Evolutionary conservation across 2,113 vertebrate genomes (phyloP), one percentile per base, ranked within the genome.

Genomic region (Centropus bengalensis): DNA sequence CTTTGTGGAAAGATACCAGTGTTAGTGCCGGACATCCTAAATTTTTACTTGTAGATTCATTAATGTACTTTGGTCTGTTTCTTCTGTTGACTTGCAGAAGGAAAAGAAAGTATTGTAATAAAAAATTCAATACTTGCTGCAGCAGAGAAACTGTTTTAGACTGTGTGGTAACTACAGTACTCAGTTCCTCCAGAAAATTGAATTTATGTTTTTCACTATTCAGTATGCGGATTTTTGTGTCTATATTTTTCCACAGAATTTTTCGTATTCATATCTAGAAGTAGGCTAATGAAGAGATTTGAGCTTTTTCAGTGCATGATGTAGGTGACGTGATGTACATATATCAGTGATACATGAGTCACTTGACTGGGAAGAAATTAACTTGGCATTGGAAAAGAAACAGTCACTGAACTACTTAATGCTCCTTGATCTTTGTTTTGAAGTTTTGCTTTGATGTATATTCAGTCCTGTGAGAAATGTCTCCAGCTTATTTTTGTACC

Each of bases 361-460:
- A 83, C 54, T 88, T 56, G 11, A 56, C 45, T 93, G 74, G 40
- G 47, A 91, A 92, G n/a, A 74, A 69, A 83, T 62, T 67, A 86
- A 80, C 20, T 22, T 0, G 0, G 17, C 44, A 63, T 6, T 47
- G 17, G 33, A 63, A 80, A 82, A 91, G 80, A 88, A 86, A 68
- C 60, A 83, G 62, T 78, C 40, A n/a, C 22, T 77, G 89, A 79
- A 69, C 59, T 91, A 17, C 36, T 90, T 84, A 87, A 15, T 68
- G 52, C 45, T 94, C 74, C 75, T 89, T 91, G 54, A 85, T 92
- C 51, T 91, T 92, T 91, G 77, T 85, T 95, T 89, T 91, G 88
- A 95, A 95, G 44, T 93, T 88, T 68, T 89, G 27, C 89, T 95
- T 94, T 93, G 84, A 94, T 79, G 51, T 91, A 7, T 73, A 76